A percentile compares a stretch with the other conserved stretches of the same genome.
phyloP scores from a whole-genome alignment of 2,888 invertebrate species.

The Harpagoxenus sublaevis region DNA sequence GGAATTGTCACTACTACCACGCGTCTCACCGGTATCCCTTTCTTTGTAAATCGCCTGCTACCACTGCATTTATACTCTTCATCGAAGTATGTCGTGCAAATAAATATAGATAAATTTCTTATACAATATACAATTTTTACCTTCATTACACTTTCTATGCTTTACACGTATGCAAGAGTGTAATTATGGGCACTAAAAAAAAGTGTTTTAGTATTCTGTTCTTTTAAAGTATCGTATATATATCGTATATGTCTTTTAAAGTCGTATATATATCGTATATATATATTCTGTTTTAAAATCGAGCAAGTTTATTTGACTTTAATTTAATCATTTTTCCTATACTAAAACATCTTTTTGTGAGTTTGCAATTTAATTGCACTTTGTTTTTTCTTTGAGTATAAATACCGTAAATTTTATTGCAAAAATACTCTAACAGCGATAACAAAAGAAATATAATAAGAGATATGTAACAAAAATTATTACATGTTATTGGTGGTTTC shows the following conservation, averaged over 20 bases:
- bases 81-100: slow-evolving; percentile 70
- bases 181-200: background rate
- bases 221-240: background rate
- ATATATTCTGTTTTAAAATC: background rate
- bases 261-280: no score
- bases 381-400: background rate
- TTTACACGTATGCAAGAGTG: background rate
- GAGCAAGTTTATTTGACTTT: background rate
- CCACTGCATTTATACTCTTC: slow-evolving; percentile 69
- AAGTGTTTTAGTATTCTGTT: background rate
- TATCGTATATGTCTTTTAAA: no score
- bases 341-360: background rate
- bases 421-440: background rate
- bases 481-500: background rate
- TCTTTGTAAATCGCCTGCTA: slow-evolving; percentile 66
- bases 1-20: slow-evolving; percentile 44
- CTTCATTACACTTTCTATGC: slow-evolving; percentile 16
- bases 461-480: background rate
- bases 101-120: slow-evolving; percentile 73
- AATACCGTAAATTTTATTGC: background rate
- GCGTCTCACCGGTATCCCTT: slow-evolving; percentile 58
- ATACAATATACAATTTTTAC: slow-evolving; percentile 55
- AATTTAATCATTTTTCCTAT: slow-evolving; percentile 2
- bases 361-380: background rate
- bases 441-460: background rate